A percentile compares a stretch with the other conserved stretches of the same genome.
These are phyloP conservation scores for Hesperia comma DNA, from an alignment of 2,888 invertebrate genomes.

Conservation along the genomic window DNA sequence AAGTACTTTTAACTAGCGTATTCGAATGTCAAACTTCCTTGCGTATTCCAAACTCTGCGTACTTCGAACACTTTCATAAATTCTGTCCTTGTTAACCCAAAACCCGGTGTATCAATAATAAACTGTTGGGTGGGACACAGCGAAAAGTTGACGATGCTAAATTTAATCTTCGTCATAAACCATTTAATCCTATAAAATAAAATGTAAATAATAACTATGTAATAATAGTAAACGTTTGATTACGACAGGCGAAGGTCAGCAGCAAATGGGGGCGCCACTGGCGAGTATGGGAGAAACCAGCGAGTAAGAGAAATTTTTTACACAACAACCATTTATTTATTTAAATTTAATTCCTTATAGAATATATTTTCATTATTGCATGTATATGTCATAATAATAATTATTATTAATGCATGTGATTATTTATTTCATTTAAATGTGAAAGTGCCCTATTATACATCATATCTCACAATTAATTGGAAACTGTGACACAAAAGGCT, in stretches of 20 bases:
- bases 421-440: background rate
- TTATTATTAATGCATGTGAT: conserved; percentile 13
- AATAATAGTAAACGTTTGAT: conserved; percentile 40
- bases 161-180: no score
- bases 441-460: no score
- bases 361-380: conserved; percentile 16
- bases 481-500: conserved; percentile 14
- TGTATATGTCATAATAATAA: conserved; percentile 9
- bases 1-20: background rate
- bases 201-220: no score
- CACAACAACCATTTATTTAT: background rate
- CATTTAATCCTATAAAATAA: no score
- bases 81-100: no score
- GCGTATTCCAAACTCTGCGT: no score
- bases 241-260: conserved; percentile 75
- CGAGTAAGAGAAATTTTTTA: conserved; percentile 80
- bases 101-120: no score
- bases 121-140: no score
- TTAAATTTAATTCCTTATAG: background rate
- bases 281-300: conserved; percentile 86
- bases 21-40: no score
- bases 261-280: conserved; percentile 83
- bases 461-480: background rate
- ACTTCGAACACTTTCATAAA: no score
- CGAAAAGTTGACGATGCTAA: no score